phyloP scores from a whole-genome alignment of 1,140 invertebrate genomes.

The Hyles vespertilio region DNA sequence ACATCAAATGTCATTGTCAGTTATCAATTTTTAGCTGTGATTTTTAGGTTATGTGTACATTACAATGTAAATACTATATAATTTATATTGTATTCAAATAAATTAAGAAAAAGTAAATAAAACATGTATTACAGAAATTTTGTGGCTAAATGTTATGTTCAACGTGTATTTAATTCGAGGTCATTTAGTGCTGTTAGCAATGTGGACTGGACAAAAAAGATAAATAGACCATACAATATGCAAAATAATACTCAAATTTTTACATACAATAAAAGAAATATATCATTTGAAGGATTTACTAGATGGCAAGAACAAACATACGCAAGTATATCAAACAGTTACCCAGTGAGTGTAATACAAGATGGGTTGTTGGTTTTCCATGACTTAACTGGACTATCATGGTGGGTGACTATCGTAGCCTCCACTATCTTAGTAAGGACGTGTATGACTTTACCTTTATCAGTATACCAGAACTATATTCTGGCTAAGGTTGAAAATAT shows the following conservation, averaged over 20 bases:
- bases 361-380: slow-evolving; percentile 81
- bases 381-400: slow-evolving; percentile 83
- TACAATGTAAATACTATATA: too few relatives aligned
- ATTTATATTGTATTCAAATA: too few relatives aligned
- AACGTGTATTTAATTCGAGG: neutral
- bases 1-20: too few relatives aligned
- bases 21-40: too few relatives aligned
- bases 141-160: neutral
- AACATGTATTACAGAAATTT: neutral
- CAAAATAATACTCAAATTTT: slow-evolving; percentile 1
- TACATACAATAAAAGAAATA: slow-evolving; percentile 30
- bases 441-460: slow-evolving; percentile 84
- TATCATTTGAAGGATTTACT: slow-evolving; percentile 68
- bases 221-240: neutral
- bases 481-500: slow-evolving; percentile 85
- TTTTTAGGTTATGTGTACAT: too few relatives aligned
- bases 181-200: slow-evolving; percentile 11
- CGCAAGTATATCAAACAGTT: slow-evolving; percentile 79
- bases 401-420: slow-evolving; percentile 88
- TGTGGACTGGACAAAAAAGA: slow-evolving; percentile 4
- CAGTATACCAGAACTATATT: slow-evolving; percentile 84
- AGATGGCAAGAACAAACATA: slow-evolving; percentile 75
- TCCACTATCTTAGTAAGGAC: slow-evolving; percentile 82
- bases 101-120: too few relatives aligned
- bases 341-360: slow-evolving; percentile 80